Conservation (phyloP, 2,888 invertebrate genomes). For the Epinotia nisella region DNA sequence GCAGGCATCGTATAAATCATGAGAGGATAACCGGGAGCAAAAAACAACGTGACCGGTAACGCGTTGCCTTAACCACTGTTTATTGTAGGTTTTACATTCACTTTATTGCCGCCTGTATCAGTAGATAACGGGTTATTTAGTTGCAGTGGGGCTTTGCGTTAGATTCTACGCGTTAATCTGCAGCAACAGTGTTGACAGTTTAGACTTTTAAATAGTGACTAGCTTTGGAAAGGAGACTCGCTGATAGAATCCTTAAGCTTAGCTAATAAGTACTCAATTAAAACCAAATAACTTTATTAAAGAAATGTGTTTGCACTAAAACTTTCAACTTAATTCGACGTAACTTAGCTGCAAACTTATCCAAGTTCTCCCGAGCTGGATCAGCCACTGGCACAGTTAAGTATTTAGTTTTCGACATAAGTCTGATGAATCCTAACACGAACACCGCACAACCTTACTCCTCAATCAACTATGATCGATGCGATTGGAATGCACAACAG, state of each 20-base stretch:
- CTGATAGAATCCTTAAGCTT: too few species aligned
- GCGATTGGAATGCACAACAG: constrained; percentile 34
- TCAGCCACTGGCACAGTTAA: constrained; percentile 1
- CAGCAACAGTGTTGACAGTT: too few species aligned
- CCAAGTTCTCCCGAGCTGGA: background rate
- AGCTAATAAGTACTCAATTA: too few species aligned
- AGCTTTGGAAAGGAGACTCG: too few species aligned
- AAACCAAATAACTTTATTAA: too few species aligned
- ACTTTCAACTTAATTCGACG: background rate
- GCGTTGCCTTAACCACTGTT: constrained; percentile 68
- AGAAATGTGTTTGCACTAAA: background rate
- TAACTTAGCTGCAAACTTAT: background rate
- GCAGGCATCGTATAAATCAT: constrained; percentile 81
- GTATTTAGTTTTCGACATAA: constrained; percentile 19
- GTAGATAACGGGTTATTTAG: constrained; percentile 54
- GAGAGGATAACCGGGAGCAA: constrained; percentile 74
- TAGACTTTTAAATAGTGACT: too few species aligned
- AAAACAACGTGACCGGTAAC: constrained; percentile 64
- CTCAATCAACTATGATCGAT: constrained; percentile 41
- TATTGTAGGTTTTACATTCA: constrained; percentile 70
- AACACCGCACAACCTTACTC: constrained; percentile 22
- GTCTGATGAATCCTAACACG: constrained; percentile 34
- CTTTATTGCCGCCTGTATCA: constrained; percentile 66
- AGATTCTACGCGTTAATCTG: constrained; percentile 37
- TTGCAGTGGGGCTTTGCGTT: constrained; percentile 47